Percentiles rank a stretch among this genome's conserved stretches.
Conservation (phyloP, 53 echinoderm and acorn worm genomes). For the Zoroaster sp. region DNA sequence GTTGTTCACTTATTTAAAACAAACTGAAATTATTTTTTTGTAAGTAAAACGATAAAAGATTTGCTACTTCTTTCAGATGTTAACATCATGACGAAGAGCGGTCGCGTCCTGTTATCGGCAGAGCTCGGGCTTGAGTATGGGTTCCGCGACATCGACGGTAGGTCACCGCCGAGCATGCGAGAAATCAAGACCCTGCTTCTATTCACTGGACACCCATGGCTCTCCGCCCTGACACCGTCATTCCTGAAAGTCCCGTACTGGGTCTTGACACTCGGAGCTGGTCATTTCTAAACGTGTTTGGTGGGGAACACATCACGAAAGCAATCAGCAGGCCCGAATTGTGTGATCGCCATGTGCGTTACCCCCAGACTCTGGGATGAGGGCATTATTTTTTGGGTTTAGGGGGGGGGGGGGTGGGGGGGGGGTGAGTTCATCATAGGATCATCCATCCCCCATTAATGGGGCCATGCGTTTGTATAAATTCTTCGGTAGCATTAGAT, state of each 20-base stretch:
- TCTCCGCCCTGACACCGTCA: slow-evolving; percentile 52
- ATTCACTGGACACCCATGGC: slow-evolving; percentile 62
- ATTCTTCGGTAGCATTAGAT: too few species aligned
- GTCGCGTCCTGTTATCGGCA: slow-evolving; percentile 61
- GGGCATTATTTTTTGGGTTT: neutral
- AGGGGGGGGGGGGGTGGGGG: neutral
- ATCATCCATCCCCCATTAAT: neutral
- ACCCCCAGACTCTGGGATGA: too few species aligned
- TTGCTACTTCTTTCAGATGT: slow-evolving; percentile 52
- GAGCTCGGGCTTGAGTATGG: slow-evolving; percentile 77
- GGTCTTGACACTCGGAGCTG: slow-evolving; percentile 24
- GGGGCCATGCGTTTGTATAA: too few species aligned
- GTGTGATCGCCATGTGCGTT: too few species aligned
- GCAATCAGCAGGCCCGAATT: too few species aligned
- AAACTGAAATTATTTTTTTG: too few species aligned
- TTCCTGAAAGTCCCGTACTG: slow-evolving; percentile 73
- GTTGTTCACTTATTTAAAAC: too few species aligned
- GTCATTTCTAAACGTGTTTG: neutral
- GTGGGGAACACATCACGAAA: neutral
- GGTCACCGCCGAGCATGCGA: slow-evolving; percentile 44
- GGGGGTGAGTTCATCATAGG: neutral
- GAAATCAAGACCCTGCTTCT: slow-evolving; percentile 38
- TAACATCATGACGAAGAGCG: slow-evolving; percentile 73
- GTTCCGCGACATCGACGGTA: slow-evolving; percentile 70
- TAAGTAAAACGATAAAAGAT: too few species aligned